Base-by-base conservation (phyloP, 1,140 invertebrate species). In the Colletes gigas region DNA sequence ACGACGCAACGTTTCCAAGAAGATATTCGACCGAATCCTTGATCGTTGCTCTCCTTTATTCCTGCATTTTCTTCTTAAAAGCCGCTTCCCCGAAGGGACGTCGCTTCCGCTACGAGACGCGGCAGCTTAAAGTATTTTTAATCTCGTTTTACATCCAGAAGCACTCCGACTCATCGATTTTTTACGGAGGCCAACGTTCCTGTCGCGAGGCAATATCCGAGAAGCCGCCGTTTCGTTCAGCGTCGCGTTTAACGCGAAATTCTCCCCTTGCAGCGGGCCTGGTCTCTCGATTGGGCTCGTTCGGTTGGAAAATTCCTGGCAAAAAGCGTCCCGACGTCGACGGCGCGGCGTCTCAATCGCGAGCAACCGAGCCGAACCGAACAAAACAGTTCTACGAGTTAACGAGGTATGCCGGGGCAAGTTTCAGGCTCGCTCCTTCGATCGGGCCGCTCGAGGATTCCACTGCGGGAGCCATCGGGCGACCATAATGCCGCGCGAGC, bases 71-170 rank as follows among this genome's bases (percentile, higher is more conserved):
- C 17, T 44, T 19, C 39, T 52, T 54, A 30, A 52, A 62, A 21
- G 57, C 14, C 10, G 15, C 2, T 52, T 3, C 41, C n/a, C 17
- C 14, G 68, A 71, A 17, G 14, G n/a, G 21, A 9, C 39, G 19
- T 21, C 30, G 9, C 9, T 15, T 30, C 14, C 21, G n/a, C 17
- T 8, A 12, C 47, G 12, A 41, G 4, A 12, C 57, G 30, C 6
- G 50, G 30, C 7, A 54, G 50, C 59, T 60, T 19, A 44, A 55
- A 78, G 57, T 78, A 79, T 79, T 79, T 79, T 79, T 79, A 79
- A 79, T 79, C 60, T 79, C 60, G 60, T 65, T 57, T 73, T 60
- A 47, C 50, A 54, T 78, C n/a, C 57, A 44, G 12, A 63, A 65
- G 69, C 69, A 55, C 60, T 44, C 19, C 39, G 70, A 79, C 55